Evolutionary conservation across 2,888 invertebrate species (phyloP), one percentile per base, ranked within the genome.

Genomic region (Diaperis boleti): DNA sequence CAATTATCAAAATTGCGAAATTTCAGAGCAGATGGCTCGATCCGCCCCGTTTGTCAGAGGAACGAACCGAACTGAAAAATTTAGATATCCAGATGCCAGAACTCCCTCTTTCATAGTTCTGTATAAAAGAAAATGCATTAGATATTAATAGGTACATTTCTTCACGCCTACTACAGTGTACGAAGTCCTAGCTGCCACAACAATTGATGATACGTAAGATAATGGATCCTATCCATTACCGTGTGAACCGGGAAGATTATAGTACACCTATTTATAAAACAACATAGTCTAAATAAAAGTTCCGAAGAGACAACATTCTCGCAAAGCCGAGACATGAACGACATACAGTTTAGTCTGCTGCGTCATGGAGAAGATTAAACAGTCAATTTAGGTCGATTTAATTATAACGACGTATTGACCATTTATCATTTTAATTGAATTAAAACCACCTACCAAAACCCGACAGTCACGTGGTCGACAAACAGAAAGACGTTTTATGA

Each of bases 381-480:
- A 29, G 29, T 45, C 18, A 17, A 50, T 50, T 20, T 50, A 50
- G 50, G 37, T 10, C 50, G 18, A 50, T 50, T 50, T 50, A 50
- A 50, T 50, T 41, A 37, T 39, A 14, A 2, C 31, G 31, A 47
- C 31, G 31, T 47, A 57, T 57, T 47, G 39, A 39, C 45, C 44
- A 45, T 57, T 57, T 31, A 45, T 57, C 57, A 57, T 17, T 26
- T 10, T 56, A 56, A 56, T 44, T 56, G 56, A 56, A 56, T 56
- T 44, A 44, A 56, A 56, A 57, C 26, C 11, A 45, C 31, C 31
- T 8, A 26, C 11, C 26, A 22, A 44, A 18, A 15, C 14, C n/a
- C 15, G 54, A 42, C 31, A 39, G 50, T 35, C 37, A 49, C 47
- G 47, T 49, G 47, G 31, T 49, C 20, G 10, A 18, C 2, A 33